Percentiles rank a stretch among this genome's conserved stretches.
Conservation (phyloP, 2,888 invertebrate species). For the Allacma fusca region DNA sequence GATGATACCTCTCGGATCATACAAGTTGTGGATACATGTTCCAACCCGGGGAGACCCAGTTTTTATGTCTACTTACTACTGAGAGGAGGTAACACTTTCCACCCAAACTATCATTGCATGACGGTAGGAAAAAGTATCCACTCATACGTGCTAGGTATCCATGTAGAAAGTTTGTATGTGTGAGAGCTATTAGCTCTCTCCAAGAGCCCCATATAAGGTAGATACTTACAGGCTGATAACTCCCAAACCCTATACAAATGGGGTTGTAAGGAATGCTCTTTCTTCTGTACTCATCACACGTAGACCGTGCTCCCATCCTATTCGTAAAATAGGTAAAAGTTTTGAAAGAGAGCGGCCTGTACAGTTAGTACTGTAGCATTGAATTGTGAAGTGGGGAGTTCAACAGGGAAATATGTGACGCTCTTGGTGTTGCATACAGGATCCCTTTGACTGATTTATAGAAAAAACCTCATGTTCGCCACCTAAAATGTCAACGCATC, state of each 20-base stretch:
- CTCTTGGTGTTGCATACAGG: not conserved
- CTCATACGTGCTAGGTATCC: not conserved
- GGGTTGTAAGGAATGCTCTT: not conserved
- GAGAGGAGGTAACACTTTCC: too few species aligned
- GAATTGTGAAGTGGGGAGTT: conserved; percentile 20
- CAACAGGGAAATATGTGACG: conserved; percentile 19
- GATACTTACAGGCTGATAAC: too few species aligned
- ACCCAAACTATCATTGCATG: too few species aligned
- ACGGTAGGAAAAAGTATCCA: not conserved
- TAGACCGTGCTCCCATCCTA: not conserved
- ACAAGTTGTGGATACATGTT: too few species aligned
- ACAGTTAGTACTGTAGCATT: not conserved
- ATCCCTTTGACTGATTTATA: conserved; percentile 19
- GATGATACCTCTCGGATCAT: too few species aligned
- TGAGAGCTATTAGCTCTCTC: not conserved
- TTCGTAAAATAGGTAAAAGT: not conserved
- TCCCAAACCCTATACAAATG: not conserved
- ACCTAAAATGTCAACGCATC: not conserved
- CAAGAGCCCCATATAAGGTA: too few species aligned
- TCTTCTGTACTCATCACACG: conserved; percentile 7
- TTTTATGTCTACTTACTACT: too few species aligned
- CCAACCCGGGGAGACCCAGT: too few species aligned
- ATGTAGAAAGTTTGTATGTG: not conserved
- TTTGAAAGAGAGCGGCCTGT: not conserved
- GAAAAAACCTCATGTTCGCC: not conserved